Base-by-base conservation (phyloP, 2,888 invertebrate species). In the Conomelus anceps region DNA sequence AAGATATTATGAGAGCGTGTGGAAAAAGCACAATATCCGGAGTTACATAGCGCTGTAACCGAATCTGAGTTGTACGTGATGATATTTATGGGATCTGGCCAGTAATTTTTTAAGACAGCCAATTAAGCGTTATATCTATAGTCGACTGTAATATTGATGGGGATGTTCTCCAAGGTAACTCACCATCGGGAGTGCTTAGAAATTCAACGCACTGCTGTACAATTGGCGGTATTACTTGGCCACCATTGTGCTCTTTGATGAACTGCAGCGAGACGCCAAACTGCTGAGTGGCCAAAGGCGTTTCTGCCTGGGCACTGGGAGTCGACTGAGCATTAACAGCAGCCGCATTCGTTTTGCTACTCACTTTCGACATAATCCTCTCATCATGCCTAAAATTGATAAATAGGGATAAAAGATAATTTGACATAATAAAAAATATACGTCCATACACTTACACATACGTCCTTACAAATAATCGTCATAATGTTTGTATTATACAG, bases 241-340 rank as follows among this genome's bases (percentile, higher is more conserved):
- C 96, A 20, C 95, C 93, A 93, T 98, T 97, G 93, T 98, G 96
- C 90, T 97, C 96, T 93, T 97, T 97, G 90, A 99, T 98, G 93
- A 97, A 98, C 92, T 97, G 96, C 89, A 99, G 94, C 3, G 98
- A 96, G 0, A 99, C 99, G 24, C 99, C 98, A 94, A 99, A 99
- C 94, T 99, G 99, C 93, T 98, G 98, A 7, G 98, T 98, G 85
- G 93, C 92, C 85, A 92, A 91, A 92, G 91, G 89, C 84, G 87
- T 88, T 1, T 90, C 88, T 7, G 20, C 17, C 87, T 88, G 26
- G 90, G 91, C 22, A 92, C 92, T 89, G 93, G 93, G 91, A 92
- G 90, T 91, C 92, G 92, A 13, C 90, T 91, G 89, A 89, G 9
- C 29, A 26, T 22, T 93, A 87, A 92, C 91, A 91, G 86, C 84